Percentiles rank a stretch among this genome's conserved stretches.
Evolutionary conservation across 2,113 vertebrate genomes (phyloP).

Genomic region (Bombycilla garrulus): DNA sequence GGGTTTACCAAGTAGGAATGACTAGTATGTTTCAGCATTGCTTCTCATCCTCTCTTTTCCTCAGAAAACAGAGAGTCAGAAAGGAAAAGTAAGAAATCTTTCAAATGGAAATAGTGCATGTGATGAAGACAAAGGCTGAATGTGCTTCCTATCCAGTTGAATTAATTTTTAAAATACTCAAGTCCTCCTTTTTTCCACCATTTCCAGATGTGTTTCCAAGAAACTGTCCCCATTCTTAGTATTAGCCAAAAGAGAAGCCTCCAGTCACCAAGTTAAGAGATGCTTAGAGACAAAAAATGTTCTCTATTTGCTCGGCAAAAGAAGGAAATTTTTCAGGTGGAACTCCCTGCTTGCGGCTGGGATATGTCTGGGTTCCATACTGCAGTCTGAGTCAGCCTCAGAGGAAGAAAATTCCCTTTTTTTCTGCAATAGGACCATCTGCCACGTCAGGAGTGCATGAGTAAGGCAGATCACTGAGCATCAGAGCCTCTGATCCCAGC

Average conservation of each 20-base stretch:
- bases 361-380: not conserved
- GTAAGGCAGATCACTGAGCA: not conserved
- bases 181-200: not conserved
- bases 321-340: not conserved
- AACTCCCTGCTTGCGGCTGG: not conserved
- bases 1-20: not conserved
- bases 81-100: not conserved
- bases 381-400: fast-evolving
- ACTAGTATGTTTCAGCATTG: not conserved
- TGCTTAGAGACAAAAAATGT: not conserved
- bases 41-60: not conserved
- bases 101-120: not conserved
- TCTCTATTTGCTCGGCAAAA: not conserved
- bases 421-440: not conserved
- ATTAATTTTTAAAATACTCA: not conserved
- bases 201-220: not conserved
- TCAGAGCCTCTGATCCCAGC: not conserved
- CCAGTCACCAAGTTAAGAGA: not conserved
- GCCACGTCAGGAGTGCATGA: not conserved
- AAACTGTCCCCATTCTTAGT: not conserved
- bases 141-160: not conserved
- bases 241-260: not conserved
- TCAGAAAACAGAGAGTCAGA: not conserved
- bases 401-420: not conserved
- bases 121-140: not conserved